Base-by-base conservation (phyloP, 1,140 invertebrate genomes). In the Nymphalis io region DNA sequence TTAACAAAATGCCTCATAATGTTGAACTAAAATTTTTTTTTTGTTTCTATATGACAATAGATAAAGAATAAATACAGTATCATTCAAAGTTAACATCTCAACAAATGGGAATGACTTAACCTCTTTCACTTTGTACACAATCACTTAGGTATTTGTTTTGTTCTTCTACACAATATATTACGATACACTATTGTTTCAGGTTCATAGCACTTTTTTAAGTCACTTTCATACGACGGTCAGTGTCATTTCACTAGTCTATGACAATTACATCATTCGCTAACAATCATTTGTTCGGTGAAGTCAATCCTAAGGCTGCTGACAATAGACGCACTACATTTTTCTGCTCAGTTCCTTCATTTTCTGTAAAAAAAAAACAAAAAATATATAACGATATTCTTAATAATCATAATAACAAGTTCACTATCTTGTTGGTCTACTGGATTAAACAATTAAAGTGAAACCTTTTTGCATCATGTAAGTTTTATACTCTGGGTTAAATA, bases 311-410 rank as follows among this genome's bases (percentile, higher is more conserved):
- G 0, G 88, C 88, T 0, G 86, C 82, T 44, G 88, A 91, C 18
- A 89, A 73, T 12, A 91, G 66, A 23, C 88, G 78, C 5, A 89
- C 88, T 0, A 91, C 88, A 44, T 89, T 91, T 80, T 89, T 91
- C 55, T 88, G 86, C 67, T 90, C 88, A n/a, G 77, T 76, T 1
- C 77, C 61, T 21, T 90, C 87, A 51, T 88, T 90, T 80, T 90
- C 87, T 89, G 81, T 16, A 68, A 82, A 76, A 44, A 39, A 63
- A 60, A 61, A 60, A 15, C 53, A 58, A 38, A 10, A 46, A 58
- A 33, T 67, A 61, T 11, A n/a, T 51, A 6, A 27, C 5, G 0
- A 58, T n/a, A 38, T 23, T 21, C 18, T 6, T 60, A 44, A 21
- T 44, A 60, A n/a, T 8, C 12, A 15, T 2, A 44, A n/a, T 44